Base-by-base conservation (phyloP, 2,797 vertebrate genomes). In the Rhynchotus rufescens region DNA sequence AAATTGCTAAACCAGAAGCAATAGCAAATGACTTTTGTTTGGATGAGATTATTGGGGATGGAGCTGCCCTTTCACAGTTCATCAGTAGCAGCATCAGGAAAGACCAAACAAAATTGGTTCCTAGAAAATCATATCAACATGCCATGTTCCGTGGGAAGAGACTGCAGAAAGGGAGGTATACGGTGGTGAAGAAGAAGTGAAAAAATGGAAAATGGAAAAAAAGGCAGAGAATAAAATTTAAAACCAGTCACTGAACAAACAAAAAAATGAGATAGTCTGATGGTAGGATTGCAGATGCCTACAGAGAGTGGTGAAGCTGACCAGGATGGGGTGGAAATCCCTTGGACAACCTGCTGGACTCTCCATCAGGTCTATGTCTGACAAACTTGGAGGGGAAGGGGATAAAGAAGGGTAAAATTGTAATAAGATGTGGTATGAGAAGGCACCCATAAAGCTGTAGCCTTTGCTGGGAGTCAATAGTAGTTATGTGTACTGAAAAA, bases 1-100 rank as follows among this genome's bases (percentile, higher is more conserved):
- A 83, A 75, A 69, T 73, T 60, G 52, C 26, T 15, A 61, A 91
- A 65, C 36, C 34, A 76, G 52, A 71, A 94, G 82, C n/a, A 47
- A 52, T 23, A 47, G 4, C 32, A 51, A 72, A 76, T 52, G 47
- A 69, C 23, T 8, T 86, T 74, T 19, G 71, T 80, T 84, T 57
- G 52, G 20, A 57, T 49, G 34, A 42, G 51, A 68, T 88, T 77
- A 28, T 25, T 30, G 22, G 4, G 30, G 30, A 11, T 45, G 26
- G 36, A 71, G 59, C 16, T n/a, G 44, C 26, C 30, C 56, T 62
- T 52, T n/a, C 13, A 12, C 36, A n/a, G 74, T 40, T 38, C 34
- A 30, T 45, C 40, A n/a, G 51, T 10, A 1, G 2, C 44, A 34
- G 69, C 26, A 76, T 47, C 66, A 71, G 19, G 30, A 52, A 62